Evolutionary conservation across 2,888 invertebrate genomes (phyloP).

Genomic region (Celastrina argiolus): DNA sequence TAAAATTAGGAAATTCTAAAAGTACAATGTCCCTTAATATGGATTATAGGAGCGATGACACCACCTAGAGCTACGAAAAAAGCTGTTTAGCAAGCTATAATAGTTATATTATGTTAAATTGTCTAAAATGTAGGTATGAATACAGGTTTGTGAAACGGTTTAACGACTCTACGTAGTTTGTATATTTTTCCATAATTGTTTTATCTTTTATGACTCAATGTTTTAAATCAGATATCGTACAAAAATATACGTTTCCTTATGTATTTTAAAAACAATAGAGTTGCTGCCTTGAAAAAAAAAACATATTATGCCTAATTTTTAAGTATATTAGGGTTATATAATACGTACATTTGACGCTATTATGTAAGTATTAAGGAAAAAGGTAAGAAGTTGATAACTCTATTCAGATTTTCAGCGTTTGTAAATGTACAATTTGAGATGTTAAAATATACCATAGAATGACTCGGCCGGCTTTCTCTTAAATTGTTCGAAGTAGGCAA

Average conservation of each 20-base stretch:
- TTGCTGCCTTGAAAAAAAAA: not conserved
- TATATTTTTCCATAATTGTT: slow-evolving; percentile 4
- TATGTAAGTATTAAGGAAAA: too few species aligned
- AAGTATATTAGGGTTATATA: too few species aligned
- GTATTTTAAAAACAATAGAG: not conserved
- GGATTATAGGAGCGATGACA: not conserved
- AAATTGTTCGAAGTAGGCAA: not conserved
- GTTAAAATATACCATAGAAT: not conserved
- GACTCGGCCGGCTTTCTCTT: slow-evolving; percentile 10
- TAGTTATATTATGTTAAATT: not conserved
- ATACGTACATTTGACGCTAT: too few species aligned
- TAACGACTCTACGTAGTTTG: not conserved
- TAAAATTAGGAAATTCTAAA: not conserved
- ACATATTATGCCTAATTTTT: too few species aligned
- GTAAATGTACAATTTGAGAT: not conserved
- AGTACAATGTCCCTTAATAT: not conserved
- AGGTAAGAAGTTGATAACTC: not conserved
- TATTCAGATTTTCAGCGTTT: not conserved
- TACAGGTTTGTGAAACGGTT: not conserved
- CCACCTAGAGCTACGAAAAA: not conserved
- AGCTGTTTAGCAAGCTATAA: not conserved
- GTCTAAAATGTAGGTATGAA: not conserved
- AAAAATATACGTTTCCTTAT: not conserved
- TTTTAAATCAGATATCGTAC: not conserved
- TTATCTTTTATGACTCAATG: not conserved